Evolutionary conservation across 2,113 vertebrate species (phyloP).

Genomic region (Castor canadensis): DNA sequence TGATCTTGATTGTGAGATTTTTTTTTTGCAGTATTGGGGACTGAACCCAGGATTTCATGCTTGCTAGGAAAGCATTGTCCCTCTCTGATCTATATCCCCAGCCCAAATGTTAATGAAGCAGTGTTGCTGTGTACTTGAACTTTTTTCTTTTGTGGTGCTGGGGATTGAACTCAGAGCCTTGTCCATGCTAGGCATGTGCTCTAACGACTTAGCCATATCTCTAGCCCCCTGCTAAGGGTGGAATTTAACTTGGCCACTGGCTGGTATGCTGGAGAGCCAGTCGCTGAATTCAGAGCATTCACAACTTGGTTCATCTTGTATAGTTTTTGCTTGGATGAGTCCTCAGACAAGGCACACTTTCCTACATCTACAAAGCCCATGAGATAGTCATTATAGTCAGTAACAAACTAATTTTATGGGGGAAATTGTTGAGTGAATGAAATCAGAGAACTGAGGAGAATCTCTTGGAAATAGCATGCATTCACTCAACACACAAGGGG

Average conservation of each 20-base stretch:
- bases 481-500: background rate
- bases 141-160: background rate
- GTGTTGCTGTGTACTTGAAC: too few relatives aligned
- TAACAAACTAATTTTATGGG: background rate
- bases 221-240: background rate
- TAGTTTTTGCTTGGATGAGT: background rate
- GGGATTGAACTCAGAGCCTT: too few relatives aligned
- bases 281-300: background rate
- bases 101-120: too few relatives aligned
- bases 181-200: background rate
- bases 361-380: background rate
- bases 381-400: too few relatives aligned
- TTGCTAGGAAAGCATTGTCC: too few relatives aligned
- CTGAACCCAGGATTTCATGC: too few relatives aligned
- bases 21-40: too few relatives aligned
- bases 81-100: too few relatives aligned
- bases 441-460: background rate
- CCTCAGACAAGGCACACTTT: background rate
- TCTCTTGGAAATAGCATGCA: background rate
- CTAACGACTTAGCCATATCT: background rate
- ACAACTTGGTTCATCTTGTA: background rate
- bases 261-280: too few relatives aligned
- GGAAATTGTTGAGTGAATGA: too few relatives aligned
- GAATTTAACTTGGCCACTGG: background rate
- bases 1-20: background rate